phyloP scores from a whole-genome alignment of 2,888 invertebrate species.

The Tortrix viridana region DNA sequence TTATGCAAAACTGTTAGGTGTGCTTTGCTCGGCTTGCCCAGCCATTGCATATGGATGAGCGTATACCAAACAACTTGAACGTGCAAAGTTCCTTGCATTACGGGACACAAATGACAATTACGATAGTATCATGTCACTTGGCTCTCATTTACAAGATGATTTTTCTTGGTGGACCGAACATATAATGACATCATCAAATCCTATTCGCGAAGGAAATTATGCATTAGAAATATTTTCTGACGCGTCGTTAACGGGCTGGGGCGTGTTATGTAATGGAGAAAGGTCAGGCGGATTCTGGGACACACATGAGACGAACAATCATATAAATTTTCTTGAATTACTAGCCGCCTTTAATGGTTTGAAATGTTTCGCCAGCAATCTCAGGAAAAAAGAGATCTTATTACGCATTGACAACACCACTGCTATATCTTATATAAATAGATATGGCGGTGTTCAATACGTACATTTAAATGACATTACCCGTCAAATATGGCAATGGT shows the following conservation, averaged over 20 bases:
- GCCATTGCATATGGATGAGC: conserved; percentile 26
- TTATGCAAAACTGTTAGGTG: conserved; percentile 14
- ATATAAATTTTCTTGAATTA: conserved; percentile 38
- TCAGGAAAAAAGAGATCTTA: conserved; percentile 26
- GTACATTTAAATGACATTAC: conserved; percentile 37
- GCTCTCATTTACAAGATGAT: background rate
- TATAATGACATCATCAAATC: background rate
- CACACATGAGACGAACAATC: background rate
- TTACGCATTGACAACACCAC: conserved; percentile 41
- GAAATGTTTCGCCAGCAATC: conserved; percentile 36
- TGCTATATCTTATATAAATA: conserved; percentile 40
- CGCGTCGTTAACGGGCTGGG: conserved; percentile 38
- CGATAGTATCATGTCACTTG: background rate
- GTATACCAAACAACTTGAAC: conserved; percentile 19
- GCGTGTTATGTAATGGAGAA: conserved; percentile 25
- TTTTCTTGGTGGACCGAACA: conserved; percentile 11
- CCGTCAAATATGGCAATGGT: conserved; percentile 8
- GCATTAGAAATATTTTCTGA: conserved; percentile 38
- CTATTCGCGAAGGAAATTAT: conserved; percentile 1
- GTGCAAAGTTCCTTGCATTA: conserved; percentile 14
- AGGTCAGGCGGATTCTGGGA: conserved; percentile 30
- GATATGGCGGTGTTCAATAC: conserved; percentile 35
- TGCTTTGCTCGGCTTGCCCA: conserved; percentile 31
- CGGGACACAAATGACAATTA: conserved; percentile 3
- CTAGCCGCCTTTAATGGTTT: conserved; percentile 33